Percentiles rank a stretch among this genome's conserved stretches.
Conservation (phyloP, 64 coral and sea anemone genomes). For the Trachythela sp. region DNA sequence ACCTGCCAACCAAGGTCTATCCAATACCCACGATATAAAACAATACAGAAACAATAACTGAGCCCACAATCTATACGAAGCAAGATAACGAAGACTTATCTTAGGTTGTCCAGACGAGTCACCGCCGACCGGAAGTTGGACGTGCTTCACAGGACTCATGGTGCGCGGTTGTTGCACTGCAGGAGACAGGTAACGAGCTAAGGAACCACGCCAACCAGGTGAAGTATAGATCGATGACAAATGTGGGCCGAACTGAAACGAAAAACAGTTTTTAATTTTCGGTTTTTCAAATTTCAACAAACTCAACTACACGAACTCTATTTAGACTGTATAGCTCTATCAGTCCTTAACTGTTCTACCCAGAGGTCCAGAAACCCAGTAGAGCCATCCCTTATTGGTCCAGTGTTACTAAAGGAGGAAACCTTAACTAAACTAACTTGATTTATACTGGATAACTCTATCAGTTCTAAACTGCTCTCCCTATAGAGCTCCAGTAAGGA, state of each 20-base stretch:
- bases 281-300: neutral
- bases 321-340: too few relatives aligned
- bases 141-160: slow-evolving; percentile 42
- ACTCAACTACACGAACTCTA: too few relatives aligned
- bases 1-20: neutral
- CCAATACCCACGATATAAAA: neutral
- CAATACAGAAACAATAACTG: neutral
- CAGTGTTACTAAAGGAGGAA: too few relatives aligned
- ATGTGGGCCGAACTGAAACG: slow-evolving; percentile 24
- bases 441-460: too few relatives aligned
- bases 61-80: slow-evolving; percentile 64
- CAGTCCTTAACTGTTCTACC: too few relatives aligned
- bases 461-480: too few relatives aligned
- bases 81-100: slow-evolving; percentile 80
- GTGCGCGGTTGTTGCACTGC: slow-evolving; percentile 46
- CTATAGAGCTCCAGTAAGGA: too few relatives aligned
- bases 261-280: neutral
- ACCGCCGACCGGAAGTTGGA: slow-evolving; percentile 27
- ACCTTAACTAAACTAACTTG: too few relatives aligned
- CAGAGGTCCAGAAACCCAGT: too few relatives aligned
- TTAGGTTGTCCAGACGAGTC: slow-evolving; percentile 37
- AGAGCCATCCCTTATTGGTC: too few relatives aligned
- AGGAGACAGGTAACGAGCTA: slow-evolving; percentile 63
- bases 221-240: slow-evolving; percentile 38
- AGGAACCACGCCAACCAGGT: slow-evolving; percentile 21